phyloP scores from a whole-genome alignment of 2,113 vertebrate species.

The Tapirus terrestris region DNA sequence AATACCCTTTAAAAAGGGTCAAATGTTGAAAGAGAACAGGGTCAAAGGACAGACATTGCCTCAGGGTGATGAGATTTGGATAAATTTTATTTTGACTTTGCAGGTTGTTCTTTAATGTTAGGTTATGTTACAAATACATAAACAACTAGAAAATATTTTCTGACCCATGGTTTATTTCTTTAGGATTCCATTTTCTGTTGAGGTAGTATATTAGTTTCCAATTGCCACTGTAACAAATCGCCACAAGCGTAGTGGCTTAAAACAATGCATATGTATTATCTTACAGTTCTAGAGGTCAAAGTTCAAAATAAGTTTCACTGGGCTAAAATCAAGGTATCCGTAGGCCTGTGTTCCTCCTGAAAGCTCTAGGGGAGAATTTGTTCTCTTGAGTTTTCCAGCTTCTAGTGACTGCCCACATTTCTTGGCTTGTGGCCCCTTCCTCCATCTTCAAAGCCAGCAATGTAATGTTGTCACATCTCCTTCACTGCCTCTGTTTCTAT shows the following conservation, averaged over 20 bases:
- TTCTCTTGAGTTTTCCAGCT: not conserved
- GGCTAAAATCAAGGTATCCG: not conserved
- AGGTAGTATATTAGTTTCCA: not conserved
- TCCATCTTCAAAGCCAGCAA: not conserved
- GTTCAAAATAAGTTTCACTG: not conserved
- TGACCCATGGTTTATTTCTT: conserved; percentile 12
- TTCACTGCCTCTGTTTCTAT: not conserved
- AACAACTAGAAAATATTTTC: conserved; percentile 1
- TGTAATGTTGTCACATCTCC: not conserved
- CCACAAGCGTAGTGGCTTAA: not conserved
- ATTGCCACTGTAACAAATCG: not conserved
- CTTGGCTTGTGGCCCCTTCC: not conserved
- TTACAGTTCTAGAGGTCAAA: not conserved
- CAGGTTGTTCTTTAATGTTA: not conserved
- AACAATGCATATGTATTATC: not conserved
- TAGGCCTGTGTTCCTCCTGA: not conserved
- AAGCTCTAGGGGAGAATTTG: not conserved
- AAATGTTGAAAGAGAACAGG: not conserved
- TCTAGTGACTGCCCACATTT: not conserved
- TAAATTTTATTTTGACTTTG: not conserved
- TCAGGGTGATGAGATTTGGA: not conserved
- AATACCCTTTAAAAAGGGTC: not conserved
- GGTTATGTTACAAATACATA: not conserved
- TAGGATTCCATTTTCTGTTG: not conserved
- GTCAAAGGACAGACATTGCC: not conserved